Conservation (phyloP, 2,113 vertebrate species). For the Neolamprologus longior region DNA sequence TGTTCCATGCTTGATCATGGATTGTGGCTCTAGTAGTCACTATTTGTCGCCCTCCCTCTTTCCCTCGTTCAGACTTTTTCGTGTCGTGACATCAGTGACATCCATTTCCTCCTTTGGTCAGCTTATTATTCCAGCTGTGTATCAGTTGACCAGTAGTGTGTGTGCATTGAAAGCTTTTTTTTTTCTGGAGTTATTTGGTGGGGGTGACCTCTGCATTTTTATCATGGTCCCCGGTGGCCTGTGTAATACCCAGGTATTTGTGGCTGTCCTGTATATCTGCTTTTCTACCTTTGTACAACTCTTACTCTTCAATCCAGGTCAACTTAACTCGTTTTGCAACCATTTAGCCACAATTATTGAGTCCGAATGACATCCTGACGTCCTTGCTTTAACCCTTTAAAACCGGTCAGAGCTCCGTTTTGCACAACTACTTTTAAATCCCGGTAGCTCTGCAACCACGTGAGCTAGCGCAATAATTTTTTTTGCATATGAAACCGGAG, state of each 20-base stretch:
- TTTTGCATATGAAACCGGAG: too few species aligned
- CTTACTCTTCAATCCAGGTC: neutral
- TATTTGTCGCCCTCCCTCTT: accelerated
- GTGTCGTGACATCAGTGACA: neutral
- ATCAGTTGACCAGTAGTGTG: neutral
- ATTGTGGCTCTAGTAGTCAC: neutral
- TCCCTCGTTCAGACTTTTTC: neutral
- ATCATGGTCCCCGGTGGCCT: neutral
- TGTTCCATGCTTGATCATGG: neutral
- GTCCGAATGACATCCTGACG: neutral
- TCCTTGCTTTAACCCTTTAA: neutral
- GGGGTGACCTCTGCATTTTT: neutral
- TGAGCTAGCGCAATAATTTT: accelerated
- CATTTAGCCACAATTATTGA: neutral
- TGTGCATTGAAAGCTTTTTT: neutral
- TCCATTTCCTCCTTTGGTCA: neutral
- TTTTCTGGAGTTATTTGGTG: neutral
- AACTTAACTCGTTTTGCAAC: neutral
- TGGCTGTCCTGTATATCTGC: neutral
- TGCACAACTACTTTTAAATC: accelerated
- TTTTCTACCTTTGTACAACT: neutral
- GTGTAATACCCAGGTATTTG: neutral
- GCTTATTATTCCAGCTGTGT: neutral
- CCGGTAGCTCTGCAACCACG: accelerated
- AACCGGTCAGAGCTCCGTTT: accelerated